Evolutionary conservation across 2,113 vertebrate genomes (phyloP).

Genomic region (Solenodon paradoxus): DNA sequence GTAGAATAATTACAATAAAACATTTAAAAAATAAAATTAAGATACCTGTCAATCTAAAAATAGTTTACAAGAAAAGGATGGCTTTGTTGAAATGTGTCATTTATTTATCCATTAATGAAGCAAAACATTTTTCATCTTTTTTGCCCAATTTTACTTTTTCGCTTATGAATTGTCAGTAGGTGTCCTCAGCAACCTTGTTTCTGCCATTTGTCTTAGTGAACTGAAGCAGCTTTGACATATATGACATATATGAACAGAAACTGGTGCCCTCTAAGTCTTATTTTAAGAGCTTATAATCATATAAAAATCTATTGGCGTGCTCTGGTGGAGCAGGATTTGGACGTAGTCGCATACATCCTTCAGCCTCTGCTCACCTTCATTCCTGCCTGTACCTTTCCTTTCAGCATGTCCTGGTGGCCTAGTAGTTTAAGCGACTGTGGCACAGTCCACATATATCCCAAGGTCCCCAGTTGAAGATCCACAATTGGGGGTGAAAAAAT

Average conservation of each 20-base stretch:
- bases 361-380: too few relatives aligned
- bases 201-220: background rate
- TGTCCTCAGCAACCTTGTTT: background rate
- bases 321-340: too few relatives aligned
- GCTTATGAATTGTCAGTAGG: background rate
- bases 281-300: background rate
- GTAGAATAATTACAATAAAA: too few relatives aligned
- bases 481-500: too few relatives aligned
- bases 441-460: too few relatives aligned
- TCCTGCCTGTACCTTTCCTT: too few relatives aligned
- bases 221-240: background rate
- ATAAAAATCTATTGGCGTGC: background rate
- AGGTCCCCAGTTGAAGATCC: too few relatives aligned
- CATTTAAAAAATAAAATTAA: too few relatives aligned
- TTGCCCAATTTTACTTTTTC: background rate
- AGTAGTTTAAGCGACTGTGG: too few relatives aligned
- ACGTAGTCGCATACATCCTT: too few relatives aligned
- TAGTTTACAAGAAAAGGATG: background rate
- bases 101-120: background rate
- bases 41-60: too few relatives aligned
- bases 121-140: background rate
- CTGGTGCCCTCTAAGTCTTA: background rate
- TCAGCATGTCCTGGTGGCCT: too few relatives aligned
- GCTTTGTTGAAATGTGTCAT: background rate
- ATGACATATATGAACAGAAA: background rate